A percentile compares a stretch with the other conserved stretches of the same genome.
phyloP scores from a whole-genome alignment of 1,140 invertebrate species.

The Vanessa atalanta region DNA sequence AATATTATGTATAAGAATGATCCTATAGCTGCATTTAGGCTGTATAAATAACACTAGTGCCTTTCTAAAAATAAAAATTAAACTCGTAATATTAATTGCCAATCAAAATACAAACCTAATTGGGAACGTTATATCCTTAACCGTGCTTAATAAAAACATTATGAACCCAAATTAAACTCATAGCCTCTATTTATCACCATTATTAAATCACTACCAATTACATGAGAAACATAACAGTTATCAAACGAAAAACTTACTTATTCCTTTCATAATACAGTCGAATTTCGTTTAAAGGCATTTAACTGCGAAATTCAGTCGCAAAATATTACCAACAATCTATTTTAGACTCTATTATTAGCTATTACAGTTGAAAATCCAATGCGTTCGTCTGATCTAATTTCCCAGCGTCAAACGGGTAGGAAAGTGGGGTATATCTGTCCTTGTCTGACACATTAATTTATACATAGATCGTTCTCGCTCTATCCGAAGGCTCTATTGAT shows the following conservation, averaged over 20 bases:
- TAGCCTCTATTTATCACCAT: conserved; percentile 57
- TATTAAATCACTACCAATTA: conserved; percentile 67
- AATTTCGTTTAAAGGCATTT: conserved; percentile 32
- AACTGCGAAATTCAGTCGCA: conserved; percentile 28
- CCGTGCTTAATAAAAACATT: conserved; percentile 54
- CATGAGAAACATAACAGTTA: conserved; percentile 34
- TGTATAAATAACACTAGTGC: background rate
- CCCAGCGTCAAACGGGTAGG: conserved; percentile 47
- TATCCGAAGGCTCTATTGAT: conserved; percentile 59
- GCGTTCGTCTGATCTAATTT: conserved; percentile 48
- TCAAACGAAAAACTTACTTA: conserved; percentile 39
- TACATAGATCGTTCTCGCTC: conserved; percentile 43
- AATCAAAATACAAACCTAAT: conserved; percentile 42
- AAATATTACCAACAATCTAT: conserved; percentile 16
- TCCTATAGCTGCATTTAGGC: background rate
- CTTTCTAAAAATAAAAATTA: background rate
- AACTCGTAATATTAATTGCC: conserved; percentile 24
- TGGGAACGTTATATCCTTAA: conserved; percentile 41
- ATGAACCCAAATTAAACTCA: conserved; percentile 45
- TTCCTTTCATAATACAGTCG: conserved; percentile 16
- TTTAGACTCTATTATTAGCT: conserved; percentile 12
- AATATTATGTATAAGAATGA: too few species aligned
- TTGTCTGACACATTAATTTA: conserved; percentile 28
- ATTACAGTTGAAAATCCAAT: conserved; percentile 31
- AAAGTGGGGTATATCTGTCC: conserved; percentile 47